These are phyloP conservation scores for Fukomys damarensis DNA, from an alignment of 2,113 vertebrate genomes.

Conservation along the genomic window DNA sequence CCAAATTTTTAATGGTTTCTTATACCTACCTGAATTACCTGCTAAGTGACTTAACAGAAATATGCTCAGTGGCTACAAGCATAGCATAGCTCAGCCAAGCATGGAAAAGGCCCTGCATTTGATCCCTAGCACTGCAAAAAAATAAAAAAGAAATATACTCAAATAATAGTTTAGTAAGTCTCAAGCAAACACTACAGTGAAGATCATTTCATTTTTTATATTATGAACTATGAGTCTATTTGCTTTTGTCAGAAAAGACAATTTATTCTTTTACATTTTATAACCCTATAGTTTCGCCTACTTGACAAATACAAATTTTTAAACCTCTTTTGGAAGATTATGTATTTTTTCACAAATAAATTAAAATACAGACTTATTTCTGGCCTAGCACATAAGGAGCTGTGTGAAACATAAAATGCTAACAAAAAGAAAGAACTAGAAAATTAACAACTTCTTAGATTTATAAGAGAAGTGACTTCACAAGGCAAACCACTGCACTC, in stretches of 20 bases:
- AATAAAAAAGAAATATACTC: background rate
- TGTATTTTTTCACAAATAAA: background rate
- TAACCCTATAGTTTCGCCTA: background rate
- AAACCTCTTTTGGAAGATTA: background rate
- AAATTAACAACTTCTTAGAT: background rate
- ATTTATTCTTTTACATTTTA: background rate
- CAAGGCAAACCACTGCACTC: background rate
- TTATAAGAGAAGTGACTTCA: background rate
- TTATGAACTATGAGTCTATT: background rate
- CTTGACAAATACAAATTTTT: conserved; percentile 19
- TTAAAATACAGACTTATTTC: background rate
- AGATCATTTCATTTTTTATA: conserved; percentile 20
- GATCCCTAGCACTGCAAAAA: background rate
- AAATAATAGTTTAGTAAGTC: background rate
- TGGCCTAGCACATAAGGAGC: background rate
- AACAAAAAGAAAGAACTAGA: background rate
- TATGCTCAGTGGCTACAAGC: background rate
- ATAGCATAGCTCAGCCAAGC: background rate
- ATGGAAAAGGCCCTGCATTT: background rate
- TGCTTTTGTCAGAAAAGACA: background rate
- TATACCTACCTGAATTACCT: conserved; percentile 19
- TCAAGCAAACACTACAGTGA: background rate
- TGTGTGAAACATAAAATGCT: background rate
- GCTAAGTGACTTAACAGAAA: background rate
- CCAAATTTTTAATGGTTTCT: background rate